Conservation (phyloP, 2,113 vertebrate genomes). For the Hystrix cristata region DNA sequence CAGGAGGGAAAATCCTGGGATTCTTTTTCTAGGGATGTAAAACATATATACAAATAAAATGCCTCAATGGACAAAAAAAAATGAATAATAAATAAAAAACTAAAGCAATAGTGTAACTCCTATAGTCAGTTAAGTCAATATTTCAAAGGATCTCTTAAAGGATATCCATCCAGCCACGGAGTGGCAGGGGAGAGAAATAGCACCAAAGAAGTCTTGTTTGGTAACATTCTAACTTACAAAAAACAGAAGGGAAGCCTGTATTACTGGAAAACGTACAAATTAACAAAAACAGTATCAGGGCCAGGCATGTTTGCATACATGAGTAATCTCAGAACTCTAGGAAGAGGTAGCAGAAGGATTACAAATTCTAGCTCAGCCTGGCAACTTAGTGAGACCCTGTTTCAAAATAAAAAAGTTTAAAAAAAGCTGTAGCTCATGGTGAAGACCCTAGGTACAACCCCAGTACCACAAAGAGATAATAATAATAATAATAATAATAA, state of each 20-base stretch:
- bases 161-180: neutral
- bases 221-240: neutral
- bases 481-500: neutral
- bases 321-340: neutral
- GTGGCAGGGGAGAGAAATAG: neutral
- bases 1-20: neutral
- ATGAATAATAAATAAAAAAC: neutral
- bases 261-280: neutral
- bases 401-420: neutral
- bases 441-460: neutral
- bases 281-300: neutral
- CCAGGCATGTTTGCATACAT: neutral
- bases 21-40: neutral
- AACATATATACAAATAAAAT: neutral
- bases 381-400: neutral
- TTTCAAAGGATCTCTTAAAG: neutral
- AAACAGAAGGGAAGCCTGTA: neutral
- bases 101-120: conserved; percentile 11
- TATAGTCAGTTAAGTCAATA: neutral
- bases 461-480: neutral
- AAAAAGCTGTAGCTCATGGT: neutral
- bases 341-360: neutral
- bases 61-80: neutral
- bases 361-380: neutral
- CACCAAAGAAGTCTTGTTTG: neutral